Conservation (phyloP, 2,888 invertebrate genomes). For the Mythimna lalbum region DNA sequence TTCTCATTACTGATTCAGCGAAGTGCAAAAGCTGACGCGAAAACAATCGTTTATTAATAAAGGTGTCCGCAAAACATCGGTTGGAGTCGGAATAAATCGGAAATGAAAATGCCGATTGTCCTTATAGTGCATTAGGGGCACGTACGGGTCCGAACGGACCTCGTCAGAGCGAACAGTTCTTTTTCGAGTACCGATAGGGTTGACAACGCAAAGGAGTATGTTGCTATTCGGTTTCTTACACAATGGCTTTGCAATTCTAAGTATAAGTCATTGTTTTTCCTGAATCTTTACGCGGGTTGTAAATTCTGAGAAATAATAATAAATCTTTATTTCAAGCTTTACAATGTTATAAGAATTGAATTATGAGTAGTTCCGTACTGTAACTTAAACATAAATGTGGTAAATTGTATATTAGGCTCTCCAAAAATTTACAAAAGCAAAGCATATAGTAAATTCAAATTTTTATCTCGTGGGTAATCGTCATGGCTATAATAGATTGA, state of each 20-base stretch:
- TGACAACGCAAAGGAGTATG: conserved; percentile 40
- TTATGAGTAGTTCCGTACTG: too few relatives aligned
- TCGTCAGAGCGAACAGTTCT: conserved; percentile 64
- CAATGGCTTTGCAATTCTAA: conserved; percentile 27
- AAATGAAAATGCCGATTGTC: conserved; percentile 75
- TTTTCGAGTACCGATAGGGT: conserved; percentile 62
- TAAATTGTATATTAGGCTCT: too few relatives aligned
- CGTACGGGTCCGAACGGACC: conserved; percentile 67
- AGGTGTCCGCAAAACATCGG: conserved; percentile 76
- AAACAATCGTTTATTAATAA: conserved; percentile 86
- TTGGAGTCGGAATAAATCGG: conserved; percentile 72
- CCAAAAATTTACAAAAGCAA: too few relatives aligned
- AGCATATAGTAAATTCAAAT: too few relatives aligned
- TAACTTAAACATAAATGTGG: too few relatives aligned
- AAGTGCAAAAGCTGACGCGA: conserved; percentile 89
- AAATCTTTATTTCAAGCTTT: too few relatives aligned
- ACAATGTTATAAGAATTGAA: too few relatives aligned
- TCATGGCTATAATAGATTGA: too few relatives aligned
- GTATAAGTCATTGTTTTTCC: conserved; percentile 29
- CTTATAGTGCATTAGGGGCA: conserved; percentile 79
- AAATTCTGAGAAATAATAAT: neutral
- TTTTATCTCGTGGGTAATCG: too few relatives aligned
- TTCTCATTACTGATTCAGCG: conserved; percentile 83
- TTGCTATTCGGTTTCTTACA: conserved; percentile 28
- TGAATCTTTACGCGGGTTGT: conserved; percentile 11